phyloP scores from a whole-genome alignment of 35 echinoderm and acorn worm species.

The Apostichopus parvimensis region DNA sequence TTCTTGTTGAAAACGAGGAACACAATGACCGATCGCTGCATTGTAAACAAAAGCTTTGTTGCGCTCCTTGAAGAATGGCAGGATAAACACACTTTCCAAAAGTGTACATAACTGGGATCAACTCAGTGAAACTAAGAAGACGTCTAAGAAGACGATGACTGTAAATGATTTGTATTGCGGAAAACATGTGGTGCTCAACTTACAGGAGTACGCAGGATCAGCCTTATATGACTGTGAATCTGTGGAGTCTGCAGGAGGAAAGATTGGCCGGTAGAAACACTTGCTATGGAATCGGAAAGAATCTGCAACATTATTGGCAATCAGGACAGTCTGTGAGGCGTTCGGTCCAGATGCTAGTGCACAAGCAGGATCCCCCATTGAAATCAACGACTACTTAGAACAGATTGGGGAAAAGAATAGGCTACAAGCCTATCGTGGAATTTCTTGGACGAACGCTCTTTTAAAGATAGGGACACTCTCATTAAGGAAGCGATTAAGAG shows the following conservation, averaged over 20 bases:
- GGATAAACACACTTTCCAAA: slow-evolving; percentile 49
- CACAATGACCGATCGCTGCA: slow-evolving; percentile 67
- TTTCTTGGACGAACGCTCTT: too few species aligned
- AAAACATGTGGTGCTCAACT: too few species aligned
- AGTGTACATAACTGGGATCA: slow-evolving; percentile 46
- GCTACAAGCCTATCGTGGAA: slow-evolving; percentile 67
- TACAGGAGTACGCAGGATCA: slow-evolving; percentile 77
- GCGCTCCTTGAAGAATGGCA: slow-evolving; percentile 57
- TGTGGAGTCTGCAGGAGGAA: slow-evolving; percentile 49
- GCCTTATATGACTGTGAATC: slow-evolving; percentile 68
- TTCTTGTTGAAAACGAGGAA: slow-evolving; percentile 51
- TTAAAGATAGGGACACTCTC: too few species aligned
- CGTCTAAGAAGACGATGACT: too few species aligned
- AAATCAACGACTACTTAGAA: slow-evolving; percentile 59
- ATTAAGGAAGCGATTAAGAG: too few species aligned
- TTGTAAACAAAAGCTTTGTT: slow-evolving; percentile 65
- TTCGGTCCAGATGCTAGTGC: slow-evolving; percentile 48
- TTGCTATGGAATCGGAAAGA: slow-evolving; percentile 65
- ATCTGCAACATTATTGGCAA: slow-evolving; percentile 45
- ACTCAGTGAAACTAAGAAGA: too few species aligned
- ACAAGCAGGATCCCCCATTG: slow-evolving; percentile 66
- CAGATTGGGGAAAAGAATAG: slow-evolving; percentile 19
- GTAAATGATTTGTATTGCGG: too few species aligned
- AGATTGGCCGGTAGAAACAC: slow-evolving; percentile 58
- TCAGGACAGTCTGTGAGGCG: slow-evolving; percentile 66